Evolutionary conservation across 2,113 vertebrate genomes (phyloP).

Genomic region (Aepyceros melampus): DNA sequence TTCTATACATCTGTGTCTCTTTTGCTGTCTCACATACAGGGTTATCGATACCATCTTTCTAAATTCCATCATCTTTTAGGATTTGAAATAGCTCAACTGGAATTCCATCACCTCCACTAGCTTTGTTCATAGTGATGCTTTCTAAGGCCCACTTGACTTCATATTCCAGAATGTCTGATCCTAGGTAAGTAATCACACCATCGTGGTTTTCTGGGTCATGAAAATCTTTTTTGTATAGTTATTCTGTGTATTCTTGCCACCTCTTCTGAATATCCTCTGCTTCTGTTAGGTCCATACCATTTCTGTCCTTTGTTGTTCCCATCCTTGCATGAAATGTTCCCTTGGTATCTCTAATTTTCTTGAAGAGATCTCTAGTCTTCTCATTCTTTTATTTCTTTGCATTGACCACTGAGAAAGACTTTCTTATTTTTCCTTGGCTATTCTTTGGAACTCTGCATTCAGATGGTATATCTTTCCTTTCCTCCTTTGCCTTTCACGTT

Average conservation of each 20-base stretch:
- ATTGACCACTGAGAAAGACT: not conserved
- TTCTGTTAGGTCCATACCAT: not conserved
- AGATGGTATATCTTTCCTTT: not conserved
- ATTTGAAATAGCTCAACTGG: not conserved
- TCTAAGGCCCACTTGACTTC: not conserved
- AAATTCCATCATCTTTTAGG: not conserved
- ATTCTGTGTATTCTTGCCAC: not conserved
- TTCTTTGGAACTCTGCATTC: not conserved
- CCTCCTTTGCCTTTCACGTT: not conserved
- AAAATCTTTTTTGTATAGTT: not conserved
- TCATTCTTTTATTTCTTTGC: not conserved
- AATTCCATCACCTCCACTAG: not conserved
- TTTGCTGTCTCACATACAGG: too few relatives aligned
- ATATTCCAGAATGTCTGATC: not conserved
- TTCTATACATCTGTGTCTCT: too few relatives aligned
- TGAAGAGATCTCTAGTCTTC: not conserved
- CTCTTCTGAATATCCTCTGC: not conserved
- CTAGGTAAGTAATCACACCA: not conserved
- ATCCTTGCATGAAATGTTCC: not conserved
- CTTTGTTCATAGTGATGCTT: not conserved
- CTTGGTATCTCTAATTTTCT: not conserved
- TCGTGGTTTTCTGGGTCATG: not conserved
- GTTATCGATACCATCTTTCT: too few relatives aligned
- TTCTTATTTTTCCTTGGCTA: not conserved
- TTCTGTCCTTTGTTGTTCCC: not conserved